Evolutionary conservation across 2,888 invertebrate species (phyloP).

Genomic region (Caenorhabditis becei): DNA sequence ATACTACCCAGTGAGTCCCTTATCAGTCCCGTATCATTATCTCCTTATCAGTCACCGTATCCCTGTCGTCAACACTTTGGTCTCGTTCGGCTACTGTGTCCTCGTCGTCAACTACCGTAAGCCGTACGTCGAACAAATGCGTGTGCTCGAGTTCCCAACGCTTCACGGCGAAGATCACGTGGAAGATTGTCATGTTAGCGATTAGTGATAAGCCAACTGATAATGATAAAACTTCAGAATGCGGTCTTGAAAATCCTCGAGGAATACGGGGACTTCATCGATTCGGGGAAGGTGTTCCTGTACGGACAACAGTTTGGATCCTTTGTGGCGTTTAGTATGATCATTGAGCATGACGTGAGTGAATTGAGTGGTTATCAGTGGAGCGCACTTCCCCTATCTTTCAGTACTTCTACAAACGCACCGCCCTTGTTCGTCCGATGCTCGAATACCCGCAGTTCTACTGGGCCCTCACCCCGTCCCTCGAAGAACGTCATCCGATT

Average conservation of each 20-base stretch:
- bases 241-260: neutral
- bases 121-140: neutral
- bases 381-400: no score
- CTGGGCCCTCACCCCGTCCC: neutral
- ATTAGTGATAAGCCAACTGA: no score
- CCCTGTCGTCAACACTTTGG: neutral
- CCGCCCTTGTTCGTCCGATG: neutral
- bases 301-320: constrained; percentile 9
- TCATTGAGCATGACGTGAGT: neutral
- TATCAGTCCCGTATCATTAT: neutral
- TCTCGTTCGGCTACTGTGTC: constrained; percentile 5
- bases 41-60: constrained; percentile 9
- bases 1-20: neutral
- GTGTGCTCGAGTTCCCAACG: neutral
- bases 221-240: no score
- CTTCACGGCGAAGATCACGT: neutral
- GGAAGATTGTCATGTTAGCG: constrained; percentile 13
- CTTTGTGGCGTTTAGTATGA: neutral
- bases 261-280: neutral
- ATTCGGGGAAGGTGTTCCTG: neutral
- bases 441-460: neutral
- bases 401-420: neutral
- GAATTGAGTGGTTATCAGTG: no score
- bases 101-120: constrained; percentile 32
- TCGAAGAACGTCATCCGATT: neutral